Evolutionary conservation across 2,888 invertebrate species (phyloP).

Genomic region (Trichopria drosophilae): DNA sequence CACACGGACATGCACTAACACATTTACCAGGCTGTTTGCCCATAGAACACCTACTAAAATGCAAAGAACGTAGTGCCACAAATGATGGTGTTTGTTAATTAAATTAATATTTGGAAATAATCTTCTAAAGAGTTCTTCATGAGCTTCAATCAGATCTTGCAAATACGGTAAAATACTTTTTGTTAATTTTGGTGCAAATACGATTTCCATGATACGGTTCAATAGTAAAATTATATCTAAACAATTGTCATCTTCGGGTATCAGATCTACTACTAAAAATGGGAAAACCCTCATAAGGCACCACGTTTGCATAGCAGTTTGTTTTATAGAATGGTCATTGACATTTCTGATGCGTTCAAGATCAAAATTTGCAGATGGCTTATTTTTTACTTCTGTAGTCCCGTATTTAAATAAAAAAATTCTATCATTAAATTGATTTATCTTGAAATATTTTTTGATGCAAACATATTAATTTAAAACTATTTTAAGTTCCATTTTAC

Average conservation of each 20-base stretch:
- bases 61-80: too few species aligned
- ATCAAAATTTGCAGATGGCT: constrained; percentile 33
- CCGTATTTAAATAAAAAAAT: too few species aligned
- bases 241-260: constrained; percentile 9
- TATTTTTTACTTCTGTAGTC: too few species aligned
- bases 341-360: constrained; percentile 15
- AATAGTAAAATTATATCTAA: neutral
- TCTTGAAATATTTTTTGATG: constrained; percentile 5
- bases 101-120: neutral
- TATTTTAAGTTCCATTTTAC: too few species aligned
- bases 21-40: too few species aligned
- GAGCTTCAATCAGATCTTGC: neutral
- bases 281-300: constrained; percentile 30
- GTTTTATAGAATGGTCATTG: constrained; percentile 23
- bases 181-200: too few species aligned
- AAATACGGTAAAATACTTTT: constrained; percentile 1
- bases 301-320: constrained; percentile 34
- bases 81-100: constrained; percentile 9
- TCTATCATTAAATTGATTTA: too few species aligned
- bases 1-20: too few species aligned
- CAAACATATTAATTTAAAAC: constrained; percentile 19
- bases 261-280: constrained; percentile 28
- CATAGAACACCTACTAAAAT: too few species aligned
- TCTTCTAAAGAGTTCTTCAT: neutral
- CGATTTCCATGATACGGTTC: neutral